Base-by-base conservation (phyloP, 2,797 vertebrate genomes). In the Limnodromus scolopaceus region DNA sequence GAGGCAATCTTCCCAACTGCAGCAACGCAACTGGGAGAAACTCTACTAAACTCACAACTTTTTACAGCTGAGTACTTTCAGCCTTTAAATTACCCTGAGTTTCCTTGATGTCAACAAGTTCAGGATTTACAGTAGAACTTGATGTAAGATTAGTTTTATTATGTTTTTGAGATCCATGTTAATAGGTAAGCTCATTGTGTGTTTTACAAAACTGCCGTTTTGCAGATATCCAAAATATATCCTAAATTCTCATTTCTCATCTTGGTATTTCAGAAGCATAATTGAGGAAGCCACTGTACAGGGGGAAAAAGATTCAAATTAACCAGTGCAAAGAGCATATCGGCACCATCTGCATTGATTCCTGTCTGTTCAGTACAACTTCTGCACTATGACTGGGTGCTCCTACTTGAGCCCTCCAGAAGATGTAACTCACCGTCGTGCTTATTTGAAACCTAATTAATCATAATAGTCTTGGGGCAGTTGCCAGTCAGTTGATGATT, bases 391-490 rank as follows among this genome's bases (percentile, higher is more conserved):
- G 28, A 60, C 58, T 63, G 54, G 17, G 46, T 89, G 41, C 5
- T 22, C 39, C 91, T 72, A 34, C 49, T 54, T 72, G 58, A 96
- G 61, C 27, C 13, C 43, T 92, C 51, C 51, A 82, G 54, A 82
- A 93, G 23, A 74, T 36, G 7, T 53, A 92, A 53, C 19, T 64
- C 27, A 36, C 19, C 24, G 4, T 58, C 32, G 61, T 89, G 11
- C 19, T 63, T 79, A 58, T 82, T 87, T 92, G 55, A 88, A 94
- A 91, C 4, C 27, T 89, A 71, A 91, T 75, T 87, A 72, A 76
- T 72, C 41, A 49, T 46, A 54, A 51, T 11, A 58, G 16, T 76
- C 53, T 65, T 72, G 70, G 11, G 43, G 27, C 18, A 70, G 24
- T 63, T 85, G 48, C 24, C 55, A 53, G 24, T 55, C 36, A 38